Percentiles rank a stretch among this genome's conserved stretches.
Evolutionary conservation across 2,888 invertebrate genomes (phyloP).

Genomic region (Metalampra italica): DNA sequence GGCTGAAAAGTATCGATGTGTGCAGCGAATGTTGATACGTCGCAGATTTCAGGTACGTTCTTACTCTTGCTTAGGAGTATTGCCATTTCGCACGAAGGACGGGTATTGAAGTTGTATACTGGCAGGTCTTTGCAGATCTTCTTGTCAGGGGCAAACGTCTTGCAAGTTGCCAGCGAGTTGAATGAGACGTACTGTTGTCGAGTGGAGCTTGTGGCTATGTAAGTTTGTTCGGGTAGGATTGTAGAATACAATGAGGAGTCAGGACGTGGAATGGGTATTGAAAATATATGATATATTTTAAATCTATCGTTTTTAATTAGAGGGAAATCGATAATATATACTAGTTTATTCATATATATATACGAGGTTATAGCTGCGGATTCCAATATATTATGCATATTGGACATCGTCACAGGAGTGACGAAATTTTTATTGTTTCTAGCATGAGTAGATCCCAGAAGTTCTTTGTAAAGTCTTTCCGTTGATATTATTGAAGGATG

Average conservation of each 20-base stretch:
- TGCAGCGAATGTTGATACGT: background rate
- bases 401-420: no score
- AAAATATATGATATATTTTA: slow-evolving; percentile 24
- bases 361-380: no score
- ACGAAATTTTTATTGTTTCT: no score
- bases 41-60: background rate
- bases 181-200: slow-evolving; percentile 4
- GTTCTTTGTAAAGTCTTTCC: no score
- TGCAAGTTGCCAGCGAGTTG: background rate
- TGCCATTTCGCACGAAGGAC: background rate
- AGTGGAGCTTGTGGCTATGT: slow-evolving; percentile 22
- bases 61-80: background rate
- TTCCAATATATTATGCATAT: no score
- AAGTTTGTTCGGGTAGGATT: slow-evolving; percentile 28
- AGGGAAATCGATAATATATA: no score
- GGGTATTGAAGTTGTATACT: background rate
- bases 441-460: no score
- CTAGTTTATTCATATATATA: no score
- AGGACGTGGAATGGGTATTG: slow-evolving; percentile 25
- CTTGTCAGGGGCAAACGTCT: background rate
- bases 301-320: slow-evolving; percentile 18
- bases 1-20: background rate
- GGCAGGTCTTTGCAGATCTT: background rate
- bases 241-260: slow-evolving; percentile 23
- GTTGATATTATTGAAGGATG: no score